phyloP scores from a whole-genome alignment of 2,113 vertebrate species.

The Chloroceryle aenea region DNA sequence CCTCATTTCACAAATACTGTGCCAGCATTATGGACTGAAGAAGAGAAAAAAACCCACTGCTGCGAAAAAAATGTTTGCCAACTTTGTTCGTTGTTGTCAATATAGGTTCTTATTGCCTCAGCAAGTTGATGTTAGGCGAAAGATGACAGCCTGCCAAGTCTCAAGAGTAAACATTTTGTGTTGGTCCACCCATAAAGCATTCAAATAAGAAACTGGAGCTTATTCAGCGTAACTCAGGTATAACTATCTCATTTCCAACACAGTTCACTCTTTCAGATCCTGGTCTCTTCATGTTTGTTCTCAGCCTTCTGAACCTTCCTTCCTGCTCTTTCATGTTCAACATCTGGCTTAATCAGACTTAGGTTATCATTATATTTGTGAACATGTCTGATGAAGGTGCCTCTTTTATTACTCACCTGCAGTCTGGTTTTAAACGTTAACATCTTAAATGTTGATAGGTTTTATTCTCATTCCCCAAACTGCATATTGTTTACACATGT shows the following conservation, averaged over 20 bases:
- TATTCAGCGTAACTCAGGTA: not conserved
- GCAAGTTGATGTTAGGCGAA: slow-evolving; percentile 5
- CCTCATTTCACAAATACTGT: not conserved
- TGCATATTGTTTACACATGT: slow-evolving; percentile 23
- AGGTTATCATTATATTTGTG: slow-evolving; percentile 34
- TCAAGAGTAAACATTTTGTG: slow-evolving; percentile 10
- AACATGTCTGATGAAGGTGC: slow-evolving; percentile 36
- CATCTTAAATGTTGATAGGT: slow-evolving; percentile 26
- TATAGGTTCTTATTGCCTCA: not conserved
- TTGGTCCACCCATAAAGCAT: not conserved
- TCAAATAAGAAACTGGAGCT: not conserved
- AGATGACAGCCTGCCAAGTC: slow-evolving; percentile 29
- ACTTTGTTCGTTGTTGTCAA: not conserved
- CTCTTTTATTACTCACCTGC: slow-evolving; percentile 52
- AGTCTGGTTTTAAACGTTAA: slow-evolving; percentile 28
- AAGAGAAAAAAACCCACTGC: not conserved
- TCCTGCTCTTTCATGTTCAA: slow-evolving; percentile 17
- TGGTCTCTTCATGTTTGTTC: not conserved
- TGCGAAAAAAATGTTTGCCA: not conserved
- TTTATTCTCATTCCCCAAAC: slow-evolving; percentile 2
- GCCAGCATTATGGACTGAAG: not conserved
- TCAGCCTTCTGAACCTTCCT: not conserved
- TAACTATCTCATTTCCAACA: slow-evolving; percentile 11
- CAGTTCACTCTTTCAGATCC: not conserved
- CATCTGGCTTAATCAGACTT: slow-evolving; percentile 46